phyloP scores from a whole-genome alignment of 2,113 vertebrate genomes.

The Dipodomys ordii region DNA sequence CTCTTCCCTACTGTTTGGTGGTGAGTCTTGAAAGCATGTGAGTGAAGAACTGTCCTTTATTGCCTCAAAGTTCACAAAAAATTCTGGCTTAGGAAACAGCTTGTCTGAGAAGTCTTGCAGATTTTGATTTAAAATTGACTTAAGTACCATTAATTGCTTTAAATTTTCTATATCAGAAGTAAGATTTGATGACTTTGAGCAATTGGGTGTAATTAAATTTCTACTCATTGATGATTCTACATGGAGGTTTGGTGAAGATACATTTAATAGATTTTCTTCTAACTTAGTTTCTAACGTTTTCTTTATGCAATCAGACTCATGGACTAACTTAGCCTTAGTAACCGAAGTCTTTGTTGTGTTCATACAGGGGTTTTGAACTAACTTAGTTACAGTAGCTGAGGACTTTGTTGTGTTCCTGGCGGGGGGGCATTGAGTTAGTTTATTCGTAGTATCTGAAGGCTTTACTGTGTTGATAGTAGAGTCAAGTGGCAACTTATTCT shows the following conservation, averaged over 20 bases:
- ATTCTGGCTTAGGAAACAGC: conserved; percentile 60
- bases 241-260: conserved; percentile 7
- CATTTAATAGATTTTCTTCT: conserved; percentile 35
- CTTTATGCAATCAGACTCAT: neutral
- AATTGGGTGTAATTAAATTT: neutral
- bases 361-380: neutral
- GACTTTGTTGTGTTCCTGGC: neutral
- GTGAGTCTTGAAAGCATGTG: neutral
- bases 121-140: conserved; percentile 78
- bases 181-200: conserved; percentile 59
- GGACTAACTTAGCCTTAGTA: neutral
- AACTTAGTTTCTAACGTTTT: conserved; percentile 37
- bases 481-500: neutral
- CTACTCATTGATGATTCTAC: neutral
- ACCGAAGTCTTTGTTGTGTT: conserved; percentile 25
- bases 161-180: conserved; percentile 61
- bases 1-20: neutral
- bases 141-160: conserved; percentile 67
- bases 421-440: neutral
- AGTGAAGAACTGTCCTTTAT: neutral
- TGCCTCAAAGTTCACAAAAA: neutral
- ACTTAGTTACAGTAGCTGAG: neutral
- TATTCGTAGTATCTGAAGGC: conserved; percentile 32
- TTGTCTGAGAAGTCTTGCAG: conserved; percentile 70
- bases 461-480: neutral